These are phyloP conservation scores for Protonemura montana DNA, from an alignment of 2,888 invertebrate species.

Conservation along the genomic window DNA sequence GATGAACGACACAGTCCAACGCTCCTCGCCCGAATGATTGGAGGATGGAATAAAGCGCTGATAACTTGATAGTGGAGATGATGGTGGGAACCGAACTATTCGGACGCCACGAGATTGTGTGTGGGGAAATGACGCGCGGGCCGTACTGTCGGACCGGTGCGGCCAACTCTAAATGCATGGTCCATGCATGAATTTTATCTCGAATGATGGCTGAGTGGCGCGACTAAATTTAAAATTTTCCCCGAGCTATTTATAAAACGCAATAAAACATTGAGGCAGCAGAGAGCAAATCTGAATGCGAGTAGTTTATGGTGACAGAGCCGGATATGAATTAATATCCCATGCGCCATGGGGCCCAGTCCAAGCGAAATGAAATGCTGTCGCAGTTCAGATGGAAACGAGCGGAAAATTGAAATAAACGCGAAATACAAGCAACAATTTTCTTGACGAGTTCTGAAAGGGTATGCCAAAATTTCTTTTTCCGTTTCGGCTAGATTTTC, in stretches of 20 bases:
- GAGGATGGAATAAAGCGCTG: background rate
- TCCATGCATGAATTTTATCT: background rate
- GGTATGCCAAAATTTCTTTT: too few relatives aligned
- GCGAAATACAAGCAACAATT: too few relatives aligned
- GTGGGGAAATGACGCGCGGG: background rate
- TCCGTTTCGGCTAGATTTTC: too few relatives aligned
- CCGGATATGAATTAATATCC: conserved; percentile 2
- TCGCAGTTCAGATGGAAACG: too few relatives aligned
- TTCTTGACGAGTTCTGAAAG: too few relatives aligned
- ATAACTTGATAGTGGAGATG: background rate
- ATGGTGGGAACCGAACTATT: background rate
- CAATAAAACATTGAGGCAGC: background rate
- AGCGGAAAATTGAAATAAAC: too few relatives aligned
- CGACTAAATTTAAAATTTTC: background rate
- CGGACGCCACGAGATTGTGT: background rate
- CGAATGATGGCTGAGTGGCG: background rate
- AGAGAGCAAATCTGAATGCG: background rate
- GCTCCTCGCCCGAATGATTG: background rate
- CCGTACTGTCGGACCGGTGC: background rate
- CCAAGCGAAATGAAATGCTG: too few relatives aligned
- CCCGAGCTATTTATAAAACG: background rate
- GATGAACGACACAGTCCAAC: background rate
- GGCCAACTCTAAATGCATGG: background rate
- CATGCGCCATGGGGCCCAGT: too few relatives aligned
- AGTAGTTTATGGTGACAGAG: background rate